phyloP scores from a whole-genome alignment of 2,113 vertebrate genomes.

The Stercorarius parasiticus region DNA sequence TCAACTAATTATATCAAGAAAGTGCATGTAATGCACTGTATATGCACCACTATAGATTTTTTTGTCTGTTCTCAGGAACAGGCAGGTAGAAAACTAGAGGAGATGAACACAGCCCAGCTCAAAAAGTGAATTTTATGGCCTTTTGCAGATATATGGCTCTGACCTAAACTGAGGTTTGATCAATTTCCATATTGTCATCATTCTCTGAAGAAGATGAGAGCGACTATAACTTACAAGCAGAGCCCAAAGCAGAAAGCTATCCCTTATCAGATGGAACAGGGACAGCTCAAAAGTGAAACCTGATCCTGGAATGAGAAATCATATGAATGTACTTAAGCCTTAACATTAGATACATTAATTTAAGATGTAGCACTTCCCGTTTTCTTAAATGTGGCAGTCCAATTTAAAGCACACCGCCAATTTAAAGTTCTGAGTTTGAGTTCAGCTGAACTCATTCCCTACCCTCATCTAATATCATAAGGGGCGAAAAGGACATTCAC shows the following conservation, averaged over 20 bases:
- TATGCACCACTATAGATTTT: slow-evolving; percentile 53
- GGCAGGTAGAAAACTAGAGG: slow-evolving; percentile 12
- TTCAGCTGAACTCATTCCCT: not conserved
- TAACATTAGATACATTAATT: not conserved
- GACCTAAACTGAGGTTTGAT: not conserved
- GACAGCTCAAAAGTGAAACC: not conserved
- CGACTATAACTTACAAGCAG: not conserved
- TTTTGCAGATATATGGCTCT: slow-evolving; percentile 1
- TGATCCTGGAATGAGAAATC: not conserved
- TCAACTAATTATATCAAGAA: slow-evolving; percentile 67
- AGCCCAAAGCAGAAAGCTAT: not conserved
- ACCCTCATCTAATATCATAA: not conserved
- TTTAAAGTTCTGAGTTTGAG: not conserved
- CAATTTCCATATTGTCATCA: slow-evolving; percentile 12
- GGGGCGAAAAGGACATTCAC: not conserved
- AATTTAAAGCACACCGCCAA: not conserved
- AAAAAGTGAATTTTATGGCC: not conserved
- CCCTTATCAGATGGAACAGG: not conserved
- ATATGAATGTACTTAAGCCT: not conserved
- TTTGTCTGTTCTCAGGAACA: slow-evolving; percentile 56
- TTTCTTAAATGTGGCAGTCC: not conserved
- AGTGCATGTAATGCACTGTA: slow-evolving; percentile 49
- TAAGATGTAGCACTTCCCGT: not conserved
- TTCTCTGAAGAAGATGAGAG: not conserved
- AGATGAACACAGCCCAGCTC: not conserved